Percentiles rank a stretch among this genome's conserved stretches.
These are phyloP conservation scores for Otolemur garnettii DNA, from an alignment of 2,113 vertebrate genomes.

Conservation along the genomic window DNA sequence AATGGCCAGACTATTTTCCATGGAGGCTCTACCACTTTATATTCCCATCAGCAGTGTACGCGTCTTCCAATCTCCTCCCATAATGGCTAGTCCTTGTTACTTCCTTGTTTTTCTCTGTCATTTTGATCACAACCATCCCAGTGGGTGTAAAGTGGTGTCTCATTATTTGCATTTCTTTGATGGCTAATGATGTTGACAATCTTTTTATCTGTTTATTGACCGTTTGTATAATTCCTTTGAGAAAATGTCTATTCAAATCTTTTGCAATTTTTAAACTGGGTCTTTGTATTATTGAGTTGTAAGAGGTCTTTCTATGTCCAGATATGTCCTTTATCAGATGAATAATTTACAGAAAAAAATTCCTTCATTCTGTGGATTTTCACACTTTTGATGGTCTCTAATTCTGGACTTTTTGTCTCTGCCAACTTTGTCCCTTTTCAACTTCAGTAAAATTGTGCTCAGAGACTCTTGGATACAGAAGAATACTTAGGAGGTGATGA, in stretches of 20 bases:
- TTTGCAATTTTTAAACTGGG: background rate
- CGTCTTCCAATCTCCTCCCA: background rate
- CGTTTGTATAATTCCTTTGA: background rate
- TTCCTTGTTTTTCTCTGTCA: background rate
- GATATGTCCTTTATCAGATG: background rate
- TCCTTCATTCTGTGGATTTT: background rate
- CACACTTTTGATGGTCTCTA: background rate
- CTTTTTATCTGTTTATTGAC: background rate
- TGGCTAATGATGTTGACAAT: background rate
- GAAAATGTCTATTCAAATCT: background rate
- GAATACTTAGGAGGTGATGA: background rate
- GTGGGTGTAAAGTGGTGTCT: background rate
- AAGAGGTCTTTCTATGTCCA: background rate
- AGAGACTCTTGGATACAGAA: background rate
- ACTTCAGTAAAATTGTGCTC: background rate
- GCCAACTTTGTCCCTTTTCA: background rate
- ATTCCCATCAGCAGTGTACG: background rate
- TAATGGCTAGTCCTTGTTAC: background rate
- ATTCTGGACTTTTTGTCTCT: background rate
- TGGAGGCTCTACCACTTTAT: background rate
- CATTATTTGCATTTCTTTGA: background rate
- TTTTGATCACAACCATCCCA: background rate
- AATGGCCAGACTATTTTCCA: background rate
- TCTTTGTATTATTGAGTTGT: background rate
- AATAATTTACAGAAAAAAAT: background rate